These are phyloP conservation scores for Eupleurogrammus muticus DNA, from an alignment of 2,797 vertebrate genomes.

Conservation along the genomic window DNA sequence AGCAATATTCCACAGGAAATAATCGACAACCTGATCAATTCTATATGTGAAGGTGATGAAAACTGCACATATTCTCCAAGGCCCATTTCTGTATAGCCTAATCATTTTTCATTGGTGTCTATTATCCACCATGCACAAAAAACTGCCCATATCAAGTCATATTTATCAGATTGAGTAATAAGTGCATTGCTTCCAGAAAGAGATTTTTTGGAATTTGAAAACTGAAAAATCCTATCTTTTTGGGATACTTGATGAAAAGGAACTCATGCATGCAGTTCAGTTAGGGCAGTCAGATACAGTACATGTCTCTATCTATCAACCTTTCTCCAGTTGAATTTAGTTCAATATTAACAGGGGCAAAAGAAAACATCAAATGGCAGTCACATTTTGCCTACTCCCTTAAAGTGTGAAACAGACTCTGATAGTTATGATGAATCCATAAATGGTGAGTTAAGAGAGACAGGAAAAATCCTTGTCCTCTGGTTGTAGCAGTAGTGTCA, in stretches of 20 bases:
- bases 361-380: slow-evolving; percentile 5
- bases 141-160: background rate
- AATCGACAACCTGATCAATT: too few relatives aligned
- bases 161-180: slow-evolving; percentile 2
- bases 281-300: slow-evolving; percentile 8
- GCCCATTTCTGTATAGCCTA: too few relatives aligned
- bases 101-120: background rate
- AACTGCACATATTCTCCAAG: too few relatives aligned
- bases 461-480: slow-evolving; percentile 66
- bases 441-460: slow-evolving; percentile 50
- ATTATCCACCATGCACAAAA: background rate
- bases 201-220: background rate
- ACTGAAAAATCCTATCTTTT: background rate
- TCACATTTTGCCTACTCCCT: background rate
- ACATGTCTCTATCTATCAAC: slow-evolving; percentile 3
- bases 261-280: slow-evolving; percentile 21
- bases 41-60: too few relatives aligned
- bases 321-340: background rate
- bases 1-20: too few relatives aligned
- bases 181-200: background rate
- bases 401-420: slow-evolving; percentile 17
- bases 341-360: slow-evolving; percentile 1
- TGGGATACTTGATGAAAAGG: slow-evolving; percentile 9
- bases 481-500: slow-evolving; percentile 75
- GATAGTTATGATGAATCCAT: slow-evolving; percentile 36